Conservation (phyloP, 2,888 invertebrate species). For the Byasa hedistus region DNA sequence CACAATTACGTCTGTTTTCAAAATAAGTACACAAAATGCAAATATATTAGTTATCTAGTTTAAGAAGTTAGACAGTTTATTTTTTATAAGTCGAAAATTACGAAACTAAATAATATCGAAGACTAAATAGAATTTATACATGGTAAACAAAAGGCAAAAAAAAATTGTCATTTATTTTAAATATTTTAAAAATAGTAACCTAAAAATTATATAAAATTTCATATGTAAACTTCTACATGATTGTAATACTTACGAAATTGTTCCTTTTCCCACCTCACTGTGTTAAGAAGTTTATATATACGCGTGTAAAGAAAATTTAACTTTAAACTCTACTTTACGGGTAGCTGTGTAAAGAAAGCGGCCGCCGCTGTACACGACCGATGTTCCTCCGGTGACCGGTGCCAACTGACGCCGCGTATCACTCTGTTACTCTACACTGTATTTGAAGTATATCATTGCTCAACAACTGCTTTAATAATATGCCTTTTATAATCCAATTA, state of each 20-base stretch:
- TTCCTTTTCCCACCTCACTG: background rate
- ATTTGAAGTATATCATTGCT: background rate
- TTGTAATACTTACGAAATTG: background rate
- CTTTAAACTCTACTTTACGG: background rate
- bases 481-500: background rate
- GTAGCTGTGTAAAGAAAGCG: background rate
- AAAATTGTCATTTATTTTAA: background rate
- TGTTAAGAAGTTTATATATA: background rate
- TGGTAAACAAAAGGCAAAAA: too few relatives aligned
- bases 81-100: too few relatives aligned
- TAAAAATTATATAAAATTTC: background rate
- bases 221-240: background rate
- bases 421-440: background rate
- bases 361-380: background rate
- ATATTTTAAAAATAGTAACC: background rate
- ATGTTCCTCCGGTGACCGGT: background rate
- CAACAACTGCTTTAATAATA: background rate
- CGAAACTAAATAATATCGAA: too few relatives aligned
- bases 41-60: too few relatives aligned
- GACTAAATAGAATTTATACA: too few relatives aligned
- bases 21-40: too few relatives aligned
- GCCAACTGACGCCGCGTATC: constrained; percentile 1
- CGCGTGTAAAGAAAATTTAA: background rate
- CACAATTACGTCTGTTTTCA: too few relatives aligned
- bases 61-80: too few relatives aligned